Conservation (phyloP, 2,888 invertebrate genomes). For the Idaea straminata region DNA sequence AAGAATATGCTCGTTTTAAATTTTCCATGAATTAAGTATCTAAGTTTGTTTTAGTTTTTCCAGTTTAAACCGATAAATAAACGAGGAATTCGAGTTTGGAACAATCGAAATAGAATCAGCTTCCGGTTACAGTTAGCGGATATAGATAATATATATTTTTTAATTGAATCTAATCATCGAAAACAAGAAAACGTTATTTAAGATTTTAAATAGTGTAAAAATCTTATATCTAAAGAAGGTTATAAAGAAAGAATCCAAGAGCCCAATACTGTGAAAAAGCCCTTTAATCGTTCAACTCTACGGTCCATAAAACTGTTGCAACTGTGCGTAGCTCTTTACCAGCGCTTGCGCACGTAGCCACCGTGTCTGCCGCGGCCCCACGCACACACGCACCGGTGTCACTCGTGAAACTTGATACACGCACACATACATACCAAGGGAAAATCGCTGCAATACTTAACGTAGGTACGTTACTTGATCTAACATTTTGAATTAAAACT, state of each 20-base stretch:
- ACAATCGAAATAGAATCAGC: background rate
- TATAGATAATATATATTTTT: no score
- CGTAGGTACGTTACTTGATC: slow-evolving; percentile 22
- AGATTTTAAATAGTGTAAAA: no score
- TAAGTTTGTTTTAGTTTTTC: background rate
- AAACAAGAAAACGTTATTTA: no score
- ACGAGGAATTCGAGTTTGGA: no score
- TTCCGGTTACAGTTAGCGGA: no score
- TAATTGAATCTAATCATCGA: no score
- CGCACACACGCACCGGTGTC: slow-evolving; percentile 32
- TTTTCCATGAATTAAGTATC: background rate
- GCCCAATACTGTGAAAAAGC: background rate
- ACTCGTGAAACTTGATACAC: slow-evolving; percentile 53
- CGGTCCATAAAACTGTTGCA: background rate
- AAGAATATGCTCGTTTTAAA: background rate
- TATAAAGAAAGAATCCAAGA: no score
- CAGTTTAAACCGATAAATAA: slow-evolving; percentile 3
- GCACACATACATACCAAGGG: slow-evolving; percentile 44
- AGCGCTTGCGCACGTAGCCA: slow-evolving; percentile 53
- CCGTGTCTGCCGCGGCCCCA: slow-evolving; percentile 57
- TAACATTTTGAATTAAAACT: slow-evolving; percentile 16
- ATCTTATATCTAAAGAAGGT: no score
- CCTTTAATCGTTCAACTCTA: background rate
- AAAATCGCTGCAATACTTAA: slow-evolving; percentile 36
- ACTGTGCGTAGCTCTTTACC: slow-evolving; percentile 32